phyloP scores from a whole-genome alignment of 2,888 invertebrate genomes.

The Phyllotreta striolata region DNA sequence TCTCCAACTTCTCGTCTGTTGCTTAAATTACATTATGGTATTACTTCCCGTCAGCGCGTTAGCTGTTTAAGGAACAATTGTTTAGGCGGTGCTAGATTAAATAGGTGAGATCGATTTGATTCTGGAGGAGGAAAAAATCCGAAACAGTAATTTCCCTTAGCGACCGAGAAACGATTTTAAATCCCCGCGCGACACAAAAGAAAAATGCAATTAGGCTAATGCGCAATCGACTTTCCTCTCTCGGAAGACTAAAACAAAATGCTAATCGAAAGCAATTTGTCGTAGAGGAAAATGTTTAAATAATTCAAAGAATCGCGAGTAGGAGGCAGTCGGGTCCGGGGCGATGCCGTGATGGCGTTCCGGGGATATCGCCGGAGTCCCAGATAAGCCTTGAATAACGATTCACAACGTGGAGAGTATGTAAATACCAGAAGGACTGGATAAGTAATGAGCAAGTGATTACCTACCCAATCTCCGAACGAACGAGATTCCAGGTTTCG shows the following conservation, averaged over 20 bases:
- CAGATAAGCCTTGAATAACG: slow-evolving; percentile 50
- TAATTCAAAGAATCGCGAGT: slow-evolving; percentile 46
- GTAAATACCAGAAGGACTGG: slow-evolving; percentile 48
- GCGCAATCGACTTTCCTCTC: slow-evolving; percentile 26
- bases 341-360: slow-evolving; percentile 43
- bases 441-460: slow-evolving; percentile 60
- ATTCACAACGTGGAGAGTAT: slow-evolving; percentile 47
- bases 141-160: slow-evolving; percentile 19
- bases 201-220: slow-evolving; percentile 40
- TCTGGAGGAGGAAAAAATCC: background rate
- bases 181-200: slow-evolving; percentile 8
- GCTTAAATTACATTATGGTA: too few species aligned
- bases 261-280: slow-evolving; percentile 45
- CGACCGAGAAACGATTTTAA: slow-evolving; percentile 10
- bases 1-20: too few species aligned
- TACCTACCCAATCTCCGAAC: slow-evolving; percentile 57
- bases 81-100: too few species aligned
- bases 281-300: slow-evolving; percentile 47
- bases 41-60: too few species aligned
- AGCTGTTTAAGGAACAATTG: too few species aligned
- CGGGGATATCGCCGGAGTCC: slow-evolving; percentile 45
- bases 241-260: slow-evolving; percentile 36
- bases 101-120: too few species aligned
- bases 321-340: slow-evolving; percentile 36
- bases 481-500: slow-evolving; percentile 17